phyloP scores from a whole-genome alignment of 2,888 invertebrate species.

The Halictus quadricinctus region DNA sequence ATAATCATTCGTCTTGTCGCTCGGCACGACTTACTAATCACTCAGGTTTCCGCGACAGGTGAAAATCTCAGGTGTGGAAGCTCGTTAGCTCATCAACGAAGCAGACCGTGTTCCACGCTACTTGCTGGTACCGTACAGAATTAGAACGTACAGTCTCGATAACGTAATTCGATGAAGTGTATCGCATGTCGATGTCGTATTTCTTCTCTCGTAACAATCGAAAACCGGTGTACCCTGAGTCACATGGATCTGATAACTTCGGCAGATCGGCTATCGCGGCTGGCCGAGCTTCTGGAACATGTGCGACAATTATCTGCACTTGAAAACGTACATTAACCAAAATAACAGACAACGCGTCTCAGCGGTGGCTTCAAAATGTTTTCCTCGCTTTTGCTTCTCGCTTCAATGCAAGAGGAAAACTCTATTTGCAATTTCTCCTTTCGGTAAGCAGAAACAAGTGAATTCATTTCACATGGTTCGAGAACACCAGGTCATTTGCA shows the following conservation, averaged over 20 bases:
- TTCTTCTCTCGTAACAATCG: slow-evolving; percentile 46
- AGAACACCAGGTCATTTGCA: background rate
- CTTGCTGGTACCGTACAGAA: slow-evolving; percentile 13
- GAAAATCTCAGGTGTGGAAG: slow-evolving; percentile 18
- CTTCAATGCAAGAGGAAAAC: background rate
- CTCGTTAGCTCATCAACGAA: slow-evolving; percentile 12
- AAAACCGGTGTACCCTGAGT: slow-evolving; percentile 42
- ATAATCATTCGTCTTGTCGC: slow-evolving; percentile 3
- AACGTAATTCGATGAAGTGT: slow-evolving; percentile 58
- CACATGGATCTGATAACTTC: slow-evolving; percentile 41
- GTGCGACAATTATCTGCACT: background rate
- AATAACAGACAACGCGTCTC: background rate
- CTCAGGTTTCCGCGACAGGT: slow-evolving; percentile 24
- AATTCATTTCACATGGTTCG: background rate
- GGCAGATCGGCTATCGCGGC: slow-evolving; percentile 37
- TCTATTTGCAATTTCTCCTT: background rate
- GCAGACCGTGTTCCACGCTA: slow-evolving; percentile 15
- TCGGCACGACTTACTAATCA: slow-evolving; percentile 5
- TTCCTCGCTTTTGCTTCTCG: background rate
- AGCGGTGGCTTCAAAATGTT: no score
- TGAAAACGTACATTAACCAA: background rate
- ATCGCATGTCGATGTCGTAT: slow-evolving; percentile 54
- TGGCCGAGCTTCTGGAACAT: background rate
- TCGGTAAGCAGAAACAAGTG: background rate
- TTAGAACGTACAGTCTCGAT: slow-evolving; percentile 33